Conservation (phyloP, 2,797 vertebrate species). For the Bryconaethiops microstoma region DNA sequence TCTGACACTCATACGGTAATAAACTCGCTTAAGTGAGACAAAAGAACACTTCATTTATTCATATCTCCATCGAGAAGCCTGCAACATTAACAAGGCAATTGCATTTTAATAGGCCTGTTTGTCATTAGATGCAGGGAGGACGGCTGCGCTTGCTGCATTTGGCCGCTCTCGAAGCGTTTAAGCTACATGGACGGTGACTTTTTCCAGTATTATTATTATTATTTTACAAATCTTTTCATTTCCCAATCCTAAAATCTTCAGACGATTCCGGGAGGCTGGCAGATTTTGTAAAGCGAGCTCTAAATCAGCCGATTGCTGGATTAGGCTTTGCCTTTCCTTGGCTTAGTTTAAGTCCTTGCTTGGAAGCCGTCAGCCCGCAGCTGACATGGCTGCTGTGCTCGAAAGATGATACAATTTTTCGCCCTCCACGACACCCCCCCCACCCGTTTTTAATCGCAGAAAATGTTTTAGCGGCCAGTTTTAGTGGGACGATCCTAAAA, state of each 20-base stretch:
- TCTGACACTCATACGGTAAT: slow-evolving; percentile 51
- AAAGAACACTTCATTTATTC: slow-evolving; percentile 51
- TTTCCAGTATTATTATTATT: not conserved
- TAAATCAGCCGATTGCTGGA: not conserved
- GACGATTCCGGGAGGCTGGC: not conserved
- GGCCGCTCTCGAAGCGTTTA: not conserved
- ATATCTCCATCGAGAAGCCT: slow-evolving; percentile 37
- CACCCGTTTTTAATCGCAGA: not conserved
- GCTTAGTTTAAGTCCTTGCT: slow-evolving; percentile 1
- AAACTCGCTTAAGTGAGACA: slow-evolving; percentile 51
- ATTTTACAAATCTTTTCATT: not conserved
- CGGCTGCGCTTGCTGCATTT: not conserved
- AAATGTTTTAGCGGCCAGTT: not conserved
- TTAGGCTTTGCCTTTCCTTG: not conserved
- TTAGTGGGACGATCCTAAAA: not conserved
- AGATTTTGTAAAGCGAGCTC: not conserved
- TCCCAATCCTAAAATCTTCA: not conserved
- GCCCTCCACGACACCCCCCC: too few species aligned
- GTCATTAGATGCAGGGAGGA: slow-evolving; percentile 10
- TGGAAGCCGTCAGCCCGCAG: not conserved
- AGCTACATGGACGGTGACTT: not conserved
- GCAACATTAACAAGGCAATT: slow-evolving; percentile 44
- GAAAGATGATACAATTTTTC: not conserved
- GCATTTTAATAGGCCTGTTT: slow-evolving; percentile 38
- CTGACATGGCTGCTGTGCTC: not conserved